Evolutionary conservation across 2,797 vertebrate genomes (phyloP), one percentile per base, ranked within the genome.

Genomic region (Sphenopsis melanotis): DNA sequence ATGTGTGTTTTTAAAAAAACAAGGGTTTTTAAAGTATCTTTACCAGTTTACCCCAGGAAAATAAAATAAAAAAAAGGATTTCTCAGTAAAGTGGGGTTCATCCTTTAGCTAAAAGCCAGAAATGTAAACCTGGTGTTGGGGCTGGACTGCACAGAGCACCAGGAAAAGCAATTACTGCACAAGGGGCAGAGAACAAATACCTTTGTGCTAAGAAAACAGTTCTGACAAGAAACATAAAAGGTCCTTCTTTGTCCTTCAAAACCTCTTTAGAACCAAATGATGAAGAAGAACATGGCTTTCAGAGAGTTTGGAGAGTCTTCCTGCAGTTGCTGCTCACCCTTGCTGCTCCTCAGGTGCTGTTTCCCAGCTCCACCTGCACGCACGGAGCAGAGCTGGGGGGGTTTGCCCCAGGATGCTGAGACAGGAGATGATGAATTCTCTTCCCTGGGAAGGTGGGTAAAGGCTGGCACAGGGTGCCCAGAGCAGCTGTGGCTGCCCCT

Each of bases 371-470:
- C 50, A 24, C 9, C 57, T 5, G 57, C 1, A 0, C 0, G 8
- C 27, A 15, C 0, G 0, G 19, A n/a, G 5, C 0, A 1, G 47
- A 57, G 52, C 52, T 59, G 23, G 1, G 34, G 8, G 9, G 27
- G 20, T 89, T 30, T 50, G 29, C 27, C 39, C 56, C 30, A 5
- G 0, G 2, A 12, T 59, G 61, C 37, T 1, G 5, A 44, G 41
- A 47, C 3, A 23, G 41, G 59, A 81, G 24, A 47, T 0, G 27
- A 42, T 0, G 15, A 60, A 89, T 64, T 23, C 30, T 30, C 56
- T 12, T 14, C 26, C 57, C 44, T 46, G 15, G 0, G 2, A 52
- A 39, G 55, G 17, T 11, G n/a, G 27, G 2, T 0, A 63, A 63
- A 4, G 3, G 6, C 49, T 76, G 63, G 61, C 61, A 55, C 47